Evolutionary conservation across 2,113 vertebrate genomes (phyloP).

Genomic region (Pelusios castaneus): DNA sequence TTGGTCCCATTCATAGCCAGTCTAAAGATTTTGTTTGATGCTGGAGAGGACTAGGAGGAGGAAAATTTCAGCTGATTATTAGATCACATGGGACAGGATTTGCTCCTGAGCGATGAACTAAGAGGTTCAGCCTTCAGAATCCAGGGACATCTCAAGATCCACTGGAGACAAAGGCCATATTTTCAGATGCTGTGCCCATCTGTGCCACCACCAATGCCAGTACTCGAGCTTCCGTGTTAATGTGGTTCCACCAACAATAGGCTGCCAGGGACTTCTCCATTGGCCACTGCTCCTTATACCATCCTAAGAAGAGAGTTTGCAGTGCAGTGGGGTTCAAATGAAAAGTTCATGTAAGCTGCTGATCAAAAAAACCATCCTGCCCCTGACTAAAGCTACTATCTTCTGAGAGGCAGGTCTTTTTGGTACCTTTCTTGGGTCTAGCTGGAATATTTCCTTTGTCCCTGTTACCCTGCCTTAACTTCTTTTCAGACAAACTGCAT

Average conservation of each 20-base stretch:
- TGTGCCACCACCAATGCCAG: not conserved
- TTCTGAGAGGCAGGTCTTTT: not conserved
- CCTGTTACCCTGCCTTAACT: not conserved
- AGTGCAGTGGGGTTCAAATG: not conserved
- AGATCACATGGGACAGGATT: not conserved
- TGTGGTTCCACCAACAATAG: not conserved
- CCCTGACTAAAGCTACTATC: not conserved
- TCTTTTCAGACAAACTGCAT: not conserved
- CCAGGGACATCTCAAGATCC: not conserved
- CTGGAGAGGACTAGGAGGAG: not conserved
- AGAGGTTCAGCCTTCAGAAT: not conserved
- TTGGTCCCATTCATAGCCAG: not conserved
- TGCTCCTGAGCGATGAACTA: too few relatives aligned
- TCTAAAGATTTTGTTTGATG: not conserved
- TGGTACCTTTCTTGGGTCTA: not conserved
- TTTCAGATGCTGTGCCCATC: not conserved
- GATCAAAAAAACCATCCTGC: not conserved
- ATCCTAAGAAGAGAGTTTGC: not conserved
- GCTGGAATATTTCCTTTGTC: not conserved
- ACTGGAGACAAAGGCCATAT: not conserved
- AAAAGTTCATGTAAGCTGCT: not conserved
- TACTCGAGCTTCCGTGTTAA: too few relatives aligned
- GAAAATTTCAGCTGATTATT: not conserved
- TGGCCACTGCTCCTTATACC: too few relatives aligned
- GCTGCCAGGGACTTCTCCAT: not conserved